Conservation (phyloP, 2,888 invertebrate species). For the Eretmocerus hayati region DNA sequence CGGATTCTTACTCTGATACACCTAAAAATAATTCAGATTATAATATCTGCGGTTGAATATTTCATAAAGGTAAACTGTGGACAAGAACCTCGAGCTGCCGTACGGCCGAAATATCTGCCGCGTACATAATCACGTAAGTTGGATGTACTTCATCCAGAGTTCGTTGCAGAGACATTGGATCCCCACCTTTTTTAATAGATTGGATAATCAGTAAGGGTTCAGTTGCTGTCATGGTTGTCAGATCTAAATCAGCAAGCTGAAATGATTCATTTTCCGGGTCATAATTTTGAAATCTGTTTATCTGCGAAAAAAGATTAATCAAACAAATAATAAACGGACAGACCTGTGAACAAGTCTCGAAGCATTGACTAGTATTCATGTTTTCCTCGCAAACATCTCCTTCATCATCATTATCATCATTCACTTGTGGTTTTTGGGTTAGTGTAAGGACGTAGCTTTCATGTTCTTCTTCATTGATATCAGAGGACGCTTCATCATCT, state of each 20-base stretch:
- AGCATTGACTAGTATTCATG: conserved; percentile 22
- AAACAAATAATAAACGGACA: background rate
- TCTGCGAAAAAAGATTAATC: too few species aligned
- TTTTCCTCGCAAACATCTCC: conserved; percentile 24
- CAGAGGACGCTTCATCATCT: conserved; percentile 17
- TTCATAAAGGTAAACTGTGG: background rate
- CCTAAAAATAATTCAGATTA: conserved; percentile 44
- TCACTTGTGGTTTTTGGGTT: conserved; percentile 49
- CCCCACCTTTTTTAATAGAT: conserved; percentile 69
- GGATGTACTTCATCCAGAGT: conserved; percentile 66
- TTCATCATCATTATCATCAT: conserved; percentile 14
- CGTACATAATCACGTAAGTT: conserved; percentile 81
- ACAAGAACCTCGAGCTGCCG: conserved; percentile 84
- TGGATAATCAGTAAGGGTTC: conserved; percentile 69
- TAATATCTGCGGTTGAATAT: background rate
- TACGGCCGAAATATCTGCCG: conserved; percentile 78
- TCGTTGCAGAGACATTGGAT: conserved; percentile 64
- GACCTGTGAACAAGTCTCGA: conserved; percentile 23
- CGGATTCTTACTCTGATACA: conserved; percentile 55
- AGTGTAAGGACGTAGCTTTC: conserved; percentile 62
- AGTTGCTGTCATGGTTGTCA: conserved; percentile 56
- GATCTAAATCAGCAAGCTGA: conserved; percentile 60
- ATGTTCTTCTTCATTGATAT: conserved; percentile 32
- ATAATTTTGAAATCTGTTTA: too few species aligned
- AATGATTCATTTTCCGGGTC: background rate